phyloP scores from a whole-genome alignment of 1,140 invertebrate genomes.

The Hycleus phaleratus region DNA sequence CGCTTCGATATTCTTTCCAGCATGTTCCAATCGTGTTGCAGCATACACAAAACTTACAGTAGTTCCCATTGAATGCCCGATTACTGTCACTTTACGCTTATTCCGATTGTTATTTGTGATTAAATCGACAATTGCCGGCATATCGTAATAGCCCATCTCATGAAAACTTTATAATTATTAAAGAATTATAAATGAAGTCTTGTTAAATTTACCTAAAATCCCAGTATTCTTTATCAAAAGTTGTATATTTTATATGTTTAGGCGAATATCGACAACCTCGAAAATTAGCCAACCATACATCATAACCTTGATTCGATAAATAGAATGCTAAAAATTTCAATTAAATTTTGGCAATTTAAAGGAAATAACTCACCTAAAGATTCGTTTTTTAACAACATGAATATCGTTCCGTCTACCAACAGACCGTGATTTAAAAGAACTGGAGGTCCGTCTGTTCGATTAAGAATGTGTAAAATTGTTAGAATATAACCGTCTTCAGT shows the following conservation, averaged over 20 bases:
- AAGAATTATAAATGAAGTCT: slow-evolving; percentile 3
- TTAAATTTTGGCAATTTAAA: not conserved
- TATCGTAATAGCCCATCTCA: slow-evolving; percentile 31
- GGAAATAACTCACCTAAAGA: slow-evolving; percentile 42
- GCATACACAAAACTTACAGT: not conserved
- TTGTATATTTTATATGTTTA: slow-evolving; percentile 39
- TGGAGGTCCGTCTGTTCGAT: slow-evolving; percentile 19
- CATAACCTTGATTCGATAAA: slow-evolving; percentile 59
- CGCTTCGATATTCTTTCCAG: not conserved
- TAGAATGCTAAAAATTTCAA: slow-evolving; percentile 45
- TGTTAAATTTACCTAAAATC: slow-evolving; percentile 43
- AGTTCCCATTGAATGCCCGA: slow-evolving; percentile 55
- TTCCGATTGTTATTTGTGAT: too few relatives aligned
- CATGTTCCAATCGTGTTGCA: not conserved
- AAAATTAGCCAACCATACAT: slow-evolving; percentile 64
- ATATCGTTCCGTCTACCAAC: slow-evolving; percentile 50
- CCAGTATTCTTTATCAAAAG: slow-evolving; percentile 55
- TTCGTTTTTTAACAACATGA: slow-evolving; percentile 48
- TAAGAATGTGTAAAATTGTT: slow-evolving; percentile 56
- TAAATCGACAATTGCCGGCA: slow-evolving; percentile 31
- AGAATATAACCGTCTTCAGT: slow-evolving; percentile 56
- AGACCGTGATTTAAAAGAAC: slow-evolving; percentile 61
- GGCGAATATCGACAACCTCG: slow-evolving; percentile 54
- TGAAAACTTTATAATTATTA: too few relatives aligned
- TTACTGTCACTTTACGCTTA: slow-evolving; percentile 6